These are phyloP conservation scores for Xiphorhynchus elegans DNA, from an alignment of 2,113 vertebrate genomes.

Conservation along the genomic window DNA sequence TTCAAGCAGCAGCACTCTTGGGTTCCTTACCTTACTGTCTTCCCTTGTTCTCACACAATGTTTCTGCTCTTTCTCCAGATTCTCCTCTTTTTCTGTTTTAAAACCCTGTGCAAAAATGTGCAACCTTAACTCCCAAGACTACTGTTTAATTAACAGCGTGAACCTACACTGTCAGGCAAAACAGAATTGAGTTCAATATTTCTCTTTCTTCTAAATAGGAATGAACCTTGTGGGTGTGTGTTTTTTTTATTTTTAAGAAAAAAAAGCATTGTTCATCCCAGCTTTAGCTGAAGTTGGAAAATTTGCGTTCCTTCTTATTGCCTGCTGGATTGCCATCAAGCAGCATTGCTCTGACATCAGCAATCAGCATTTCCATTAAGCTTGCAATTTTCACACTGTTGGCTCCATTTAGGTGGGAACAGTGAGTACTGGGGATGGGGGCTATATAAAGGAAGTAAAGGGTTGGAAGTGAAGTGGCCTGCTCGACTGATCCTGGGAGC, in stretches of 20 bases:
- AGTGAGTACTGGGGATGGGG: not conserved
- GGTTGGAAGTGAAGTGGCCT: not conserved
- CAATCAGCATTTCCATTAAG: slow-evolving; percentile 33
- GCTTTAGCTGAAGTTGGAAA: not conserved
- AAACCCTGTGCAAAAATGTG: not conserved
- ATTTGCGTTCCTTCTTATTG: not conserved
- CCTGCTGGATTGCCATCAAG: not conserved
- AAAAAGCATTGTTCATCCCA: not conserved
- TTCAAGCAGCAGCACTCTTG: not conserved
- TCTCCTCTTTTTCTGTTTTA: not conserved
- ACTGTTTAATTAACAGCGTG: not conserved
- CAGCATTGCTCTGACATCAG: slow-evolving; percentile 9
- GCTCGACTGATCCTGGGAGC: not conserved
- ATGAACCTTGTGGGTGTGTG: not conserved
- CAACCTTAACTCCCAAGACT: not conserved
- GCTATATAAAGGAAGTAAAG: not conserved
- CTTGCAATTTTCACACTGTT: slow-evolving; percentile 23
- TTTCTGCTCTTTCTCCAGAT: not conserved
- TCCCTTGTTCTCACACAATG: not conserved
- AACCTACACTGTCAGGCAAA: not conserved
- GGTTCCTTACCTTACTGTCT: not conserved
- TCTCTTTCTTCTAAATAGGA: not conserved
- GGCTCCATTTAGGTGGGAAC: slow-evolving; percentile 1
- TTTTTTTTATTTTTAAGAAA: not conserved
- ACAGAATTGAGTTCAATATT: not conserved